phyloP scores from a whole-genome alignment of 2,888 invertebrate species.

The Philhelius pedissequus region DNA sequence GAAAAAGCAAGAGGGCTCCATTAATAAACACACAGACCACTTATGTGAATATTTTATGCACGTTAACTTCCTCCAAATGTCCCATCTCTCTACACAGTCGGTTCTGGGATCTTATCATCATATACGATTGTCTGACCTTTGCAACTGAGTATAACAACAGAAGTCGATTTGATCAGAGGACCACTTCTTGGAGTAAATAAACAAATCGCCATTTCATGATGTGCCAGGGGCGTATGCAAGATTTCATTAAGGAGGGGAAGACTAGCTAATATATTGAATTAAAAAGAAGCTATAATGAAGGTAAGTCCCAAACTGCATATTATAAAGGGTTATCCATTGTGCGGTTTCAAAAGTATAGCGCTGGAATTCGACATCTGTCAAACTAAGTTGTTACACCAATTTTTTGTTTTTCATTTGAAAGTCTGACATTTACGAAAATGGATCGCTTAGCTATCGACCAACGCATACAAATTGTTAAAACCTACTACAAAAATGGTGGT shows the following conservation, averaged over 20 bases:
- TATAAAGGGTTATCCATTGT: too few species aligned
- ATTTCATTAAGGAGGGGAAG: not conserved
- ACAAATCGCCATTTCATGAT: not conserved
- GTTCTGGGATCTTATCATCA: not conserved
- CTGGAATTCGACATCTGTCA: too few species aligned
- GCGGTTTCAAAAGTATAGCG: too few species aligned
- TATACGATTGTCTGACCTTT: constrained; percentile 39
- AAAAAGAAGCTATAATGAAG: too few species aligned
- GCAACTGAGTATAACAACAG: constrained; percentile 38
- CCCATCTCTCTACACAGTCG: constrained; percentile 2
- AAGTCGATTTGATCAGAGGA: constrained; percentile 50
- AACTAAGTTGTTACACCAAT: too few species aligned
- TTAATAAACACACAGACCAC: not conserved
- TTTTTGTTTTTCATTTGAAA: too few species aligned
- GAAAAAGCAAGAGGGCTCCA: not conserved
- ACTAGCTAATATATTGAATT: too few species aligned
- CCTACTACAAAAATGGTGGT: too few species aligned
- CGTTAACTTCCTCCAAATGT: not conserved
- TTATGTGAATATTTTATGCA: not conserved
- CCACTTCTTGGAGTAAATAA: constrained; percentile 24
- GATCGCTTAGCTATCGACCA: too few species aligned
- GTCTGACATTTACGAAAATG: too few species aligned
- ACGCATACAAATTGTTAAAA: too few species aligned
- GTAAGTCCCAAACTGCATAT: too few species aligned
- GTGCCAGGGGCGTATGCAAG: not conserved